These are phyloP conservation scores for Drosophila nannoptera DNA, from an alignment of 1,140 invertebrate species.

Conservation along the genomic window DNA sequence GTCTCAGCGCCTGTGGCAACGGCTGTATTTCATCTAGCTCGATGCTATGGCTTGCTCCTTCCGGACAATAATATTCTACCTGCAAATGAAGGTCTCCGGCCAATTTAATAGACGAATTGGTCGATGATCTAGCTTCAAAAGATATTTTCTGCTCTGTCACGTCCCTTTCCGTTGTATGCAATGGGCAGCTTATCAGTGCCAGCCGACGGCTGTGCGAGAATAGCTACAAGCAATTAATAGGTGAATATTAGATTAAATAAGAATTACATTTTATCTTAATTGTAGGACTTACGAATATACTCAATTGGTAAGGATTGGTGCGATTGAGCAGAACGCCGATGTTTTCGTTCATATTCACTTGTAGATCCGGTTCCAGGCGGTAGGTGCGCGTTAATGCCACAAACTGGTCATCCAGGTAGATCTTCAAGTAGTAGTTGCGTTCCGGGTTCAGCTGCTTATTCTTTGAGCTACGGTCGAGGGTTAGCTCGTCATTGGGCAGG, in stretches of 20 bases:
- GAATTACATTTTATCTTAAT: no score
- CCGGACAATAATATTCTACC: slow-evolving; percentile 42
- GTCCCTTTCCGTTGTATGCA: slow-evolving; percentile 12
- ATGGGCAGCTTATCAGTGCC: slow-evolving; percentile 45
- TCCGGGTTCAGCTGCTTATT: slow-evolving; percentile 42
- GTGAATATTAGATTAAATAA: neutral
- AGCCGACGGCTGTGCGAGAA: slow-evolving; percentile 45
- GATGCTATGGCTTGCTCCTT: slow-evolving; percentile 8
- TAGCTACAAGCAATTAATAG: neutral
- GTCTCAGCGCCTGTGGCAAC: slow-evolving; percentile 32
- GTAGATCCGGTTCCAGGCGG: slow-evolving; percentile 70
- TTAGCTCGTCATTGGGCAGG: slow-evolving; percentile 43
- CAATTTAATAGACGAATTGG: slow-evolving; percentile 13
- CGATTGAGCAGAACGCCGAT: slow-evolving; percentile 70
- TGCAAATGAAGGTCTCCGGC: slow-evolving; percentile 52
- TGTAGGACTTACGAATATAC: slow-evolving; percentile 53
- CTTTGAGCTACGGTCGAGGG: neutral
- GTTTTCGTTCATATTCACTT: slow-evolving; percentile 64
- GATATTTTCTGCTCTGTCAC: slow-evolving; percentile 29
- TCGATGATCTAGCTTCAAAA: slow-evolving; percentile 25
- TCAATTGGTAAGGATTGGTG: slow-evolving; percentile 54
- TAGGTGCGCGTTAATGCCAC: slow-evolving; percentile 66
- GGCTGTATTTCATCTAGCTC: slow-evolving; percentile 49
- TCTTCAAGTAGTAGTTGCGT: slow-evolving; percentile 66
- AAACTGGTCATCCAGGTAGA: slow-evolving; percentile 66